These are phyloP conservation scores for Aphidoletes aphidimyza DNA, from an alignment of 2,888 invertebrate genomes.

Conservation along the genomic window DNA sequence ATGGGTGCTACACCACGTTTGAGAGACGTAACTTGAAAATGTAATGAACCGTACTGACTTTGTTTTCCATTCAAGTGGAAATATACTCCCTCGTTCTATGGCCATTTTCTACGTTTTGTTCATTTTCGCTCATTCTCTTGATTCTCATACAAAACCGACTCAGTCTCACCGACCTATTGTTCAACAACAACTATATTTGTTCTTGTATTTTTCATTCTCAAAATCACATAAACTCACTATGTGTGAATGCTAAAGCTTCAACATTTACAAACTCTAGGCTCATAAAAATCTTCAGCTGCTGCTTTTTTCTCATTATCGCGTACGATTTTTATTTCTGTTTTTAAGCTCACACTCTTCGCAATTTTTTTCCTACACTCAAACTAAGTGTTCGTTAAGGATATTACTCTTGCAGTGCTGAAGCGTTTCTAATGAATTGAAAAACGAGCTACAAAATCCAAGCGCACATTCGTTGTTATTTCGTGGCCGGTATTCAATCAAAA, in stretches of 20 bases:
- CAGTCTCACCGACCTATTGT: too few relatives aligned
- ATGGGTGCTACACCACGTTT: slow-evolving; percentile 43
- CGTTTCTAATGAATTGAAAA: not conserved
- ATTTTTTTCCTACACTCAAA: not conserved
- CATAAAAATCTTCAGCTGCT: not conserved
- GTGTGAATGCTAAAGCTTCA: not conserved
- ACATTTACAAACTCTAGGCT: not conserved
- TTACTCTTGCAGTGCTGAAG: not conserved
- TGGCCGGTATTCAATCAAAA: slow-evolving; percentile 26
- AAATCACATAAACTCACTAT: too few relatives aligned
- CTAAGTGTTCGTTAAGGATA: not conserved
- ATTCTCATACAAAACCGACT: too few relatives aligned
- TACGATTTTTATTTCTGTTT: not conserved
- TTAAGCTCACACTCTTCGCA: not conserved
- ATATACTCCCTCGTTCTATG: not conserved
- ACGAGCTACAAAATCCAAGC: not conserved
- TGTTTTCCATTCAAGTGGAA: slow-evolving; percentile 51
- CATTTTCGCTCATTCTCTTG: not conserved
- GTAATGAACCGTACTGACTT: slow-evolving; percentile 49
- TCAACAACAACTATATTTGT: not conserved
- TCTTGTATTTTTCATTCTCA: not conserved
- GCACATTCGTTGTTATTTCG: too few relatives aligned
- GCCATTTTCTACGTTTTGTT: not conserved
- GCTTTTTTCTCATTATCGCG: not conserved
- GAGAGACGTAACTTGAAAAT: slow-evolving; percentile 40